A percentile compares a stretch with the other conserved stretches of the same genome.
Evolutionary conservation across 2,888 invertebrate species (phyloP).

Genomic region (Lepidochrysops patricia): DNA sequence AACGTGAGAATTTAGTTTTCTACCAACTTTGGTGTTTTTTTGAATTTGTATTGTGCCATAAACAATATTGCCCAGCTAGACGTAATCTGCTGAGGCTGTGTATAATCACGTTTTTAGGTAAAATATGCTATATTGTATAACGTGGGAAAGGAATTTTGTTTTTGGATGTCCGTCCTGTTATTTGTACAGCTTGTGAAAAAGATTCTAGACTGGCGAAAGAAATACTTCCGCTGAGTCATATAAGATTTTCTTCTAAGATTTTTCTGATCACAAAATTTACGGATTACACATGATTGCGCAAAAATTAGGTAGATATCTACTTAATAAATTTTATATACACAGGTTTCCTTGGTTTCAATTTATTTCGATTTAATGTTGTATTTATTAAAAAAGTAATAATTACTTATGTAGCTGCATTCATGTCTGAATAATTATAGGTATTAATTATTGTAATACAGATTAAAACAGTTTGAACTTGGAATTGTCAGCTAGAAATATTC

Average conservation of each 20-base stretch:
- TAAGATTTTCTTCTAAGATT: not conserved
- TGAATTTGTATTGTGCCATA: conserved; percentile 40
- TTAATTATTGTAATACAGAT: too few species aligned
- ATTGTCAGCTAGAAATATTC: not conserved
- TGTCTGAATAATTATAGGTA: too few species aligned
- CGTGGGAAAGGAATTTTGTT: conserved; percentile 52
- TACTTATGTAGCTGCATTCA: too few species aligned
- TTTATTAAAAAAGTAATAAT: too few species aligned
- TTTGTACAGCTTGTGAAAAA: conserved; percentile 27
- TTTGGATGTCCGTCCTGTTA: conserved; percentile 41
- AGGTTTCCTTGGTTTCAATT: too few species aligned
- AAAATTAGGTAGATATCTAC: too few species aligned
- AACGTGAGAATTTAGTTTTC: conserved; percentile 67
- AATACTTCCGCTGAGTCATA: not conserved
- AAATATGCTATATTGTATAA: conserved; percentile 47
- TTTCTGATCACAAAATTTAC: not conserved
- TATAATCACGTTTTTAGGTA: conserved; percentile 68
- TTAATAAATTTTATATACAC: too few species aligned
- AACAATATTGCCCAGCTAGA: conserved; percentile 46
- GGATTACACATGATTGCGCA: not conserved
- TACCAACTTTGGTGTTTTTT: conserved; percentile 37
- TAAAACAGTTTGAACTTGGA: not conserved
- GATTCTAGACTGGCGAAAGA: not conserved
- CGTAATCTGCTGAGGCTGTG: conserved; percentile 58
- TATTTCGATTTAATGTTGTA: too few species aligned